Percentiles rank a stretch among this genome's conserved stretches.
Conservation (phyloP, 2,888 invertebrate species). For the Platycheirus rosarum region DNA sequence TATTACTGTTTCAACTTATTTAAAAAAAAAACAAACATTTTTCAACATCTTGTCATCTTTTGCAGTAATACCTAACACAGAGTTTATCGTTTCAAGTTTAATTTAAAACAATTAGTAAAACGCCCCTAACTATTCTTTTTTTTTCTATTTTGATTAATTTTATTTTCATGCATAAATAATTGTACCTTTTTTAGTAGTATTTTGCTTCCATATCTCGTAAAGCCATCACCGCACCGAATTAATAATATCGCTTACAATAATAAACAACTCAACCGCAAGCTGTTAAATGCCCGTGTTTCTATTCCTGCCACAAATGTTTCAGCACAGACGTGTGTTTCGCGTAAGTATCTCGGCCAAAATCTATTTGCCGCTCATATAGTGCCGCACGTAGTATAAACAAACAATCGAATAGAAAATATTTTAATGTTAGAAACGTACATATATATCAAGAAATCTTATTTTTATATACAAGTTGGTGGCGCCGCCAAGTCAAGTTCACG, state of each 20-base stretch:
- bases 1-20: no score
- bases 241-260: constrained; percentile 68
- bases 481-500: constrained; percentile 50
- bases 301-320: constrained; percentile 45
- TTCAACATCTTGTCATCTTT: no score
- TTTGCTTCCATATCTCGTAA: constrained; percentile 25
- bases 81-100: no score
- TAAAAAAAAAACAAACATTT: no score
- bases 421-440: constrained; percentile 12
- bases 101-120: no score
- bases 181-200: constrained; percentile 19
- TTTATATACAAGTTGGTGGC: constrained; percentile 59
- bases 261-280: constrained; percentile 59
- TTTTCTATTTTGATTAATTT: no score
- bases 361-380: constrained; percentile 55
- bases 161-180: background rate
- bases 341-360: constrained; percentile 57
- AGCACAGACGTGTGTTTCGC: constrained; percentile 58
- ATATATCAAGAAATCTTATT: constrained; percentile 45
- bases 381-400: constrained; percentile 59
- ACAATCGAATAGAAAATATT: constrained; percentile 29
- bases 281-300: constrained; percentile 58
- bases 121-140: no score
- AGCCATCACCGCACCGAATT: constrained; percentile 42
- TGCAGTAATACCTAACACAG: no score